Conservation (phyloP, 2,113 vertebrate species). For the Charadrius vociferus region DNA sequence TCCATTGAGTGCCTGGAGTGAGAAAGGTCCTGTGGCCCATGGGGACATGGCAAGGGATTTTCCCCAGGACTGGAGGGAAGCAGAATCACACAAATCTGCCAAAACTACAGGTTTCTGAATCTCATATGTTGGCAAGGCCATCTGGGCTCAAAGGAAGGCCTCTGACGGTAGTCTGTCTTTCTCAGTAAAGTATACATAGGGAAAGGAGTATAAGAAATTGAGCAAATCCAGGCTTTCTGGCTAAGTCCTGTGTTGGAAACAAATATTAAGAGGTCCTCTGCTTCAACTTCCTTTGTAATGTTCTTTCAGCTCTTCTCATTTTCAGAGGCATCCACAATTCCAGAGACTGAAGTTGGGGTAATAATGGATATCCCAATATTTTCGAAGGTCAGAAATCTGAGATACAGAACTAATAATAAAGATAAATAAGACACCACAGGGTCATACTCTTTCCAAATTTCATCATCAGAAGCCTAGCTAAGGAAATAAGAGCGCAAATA, state of each 20-base stretch:
- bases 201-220: neutral
- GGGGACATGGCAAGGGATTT: neutral
- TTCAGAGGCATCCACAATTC: neutral
- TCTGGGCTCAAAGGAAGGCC: neutral
- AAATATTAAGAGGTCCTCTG: neutral
- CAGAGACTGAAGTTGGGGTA: neutral
- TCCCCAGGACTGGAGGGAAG: neutral
- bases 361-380: neutral
- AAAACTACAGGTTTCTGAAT: neutral
- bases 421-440: neutral
- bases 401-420: neutral
- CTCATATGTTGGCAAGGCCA: neutral
- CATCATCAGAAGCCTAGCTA: neutral
- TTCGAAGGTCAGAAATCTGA: neutral
- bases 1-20: neutral
- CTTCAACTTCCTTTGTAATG: rapidly evolving
- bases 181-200: neutral
- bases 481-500: neutral
- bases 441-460: neutral
- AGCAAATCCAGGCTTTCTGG: neutral
- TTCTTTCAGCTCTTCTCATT: neutral
- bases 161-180: neutral
- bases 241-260: neutral
- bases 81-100: neutral
- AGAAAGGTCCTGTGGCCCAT: neutral